Percentiles rank a stretch among this genome's conserved stretches.
Conservation (phyloP, 2,888 invertebrate genomes). For the Harmothoe impar region DNA sequence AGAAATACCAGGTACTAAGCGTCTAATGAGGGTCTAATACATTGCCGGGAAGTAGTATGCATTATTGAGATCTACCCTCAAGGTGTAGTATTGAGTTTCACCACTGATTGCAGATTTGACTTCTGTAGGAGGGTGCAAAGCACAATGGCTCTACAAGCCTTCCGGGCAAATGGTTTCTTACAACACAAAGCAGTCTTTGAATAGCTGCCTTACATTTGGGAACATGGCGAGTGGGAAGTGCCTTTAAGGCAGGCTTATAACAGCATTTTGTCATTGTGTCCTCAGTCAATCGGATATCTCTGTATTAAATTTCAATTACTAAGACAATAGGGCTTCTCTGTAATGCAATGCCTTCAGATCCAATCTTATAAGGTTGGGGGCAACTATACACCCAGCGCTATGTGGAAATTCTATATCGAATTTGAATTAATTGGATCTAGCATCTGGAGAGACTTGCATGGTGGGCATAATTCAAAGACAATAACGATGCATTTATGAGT, state of each 20-base stretch:
- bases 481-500: no score
- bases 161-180: conserved; percentile 6
- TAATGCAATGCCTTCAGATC: neutral
- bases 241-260: no score
- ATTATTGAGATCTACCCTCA: neutral
- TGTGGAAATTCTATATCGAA: no score
- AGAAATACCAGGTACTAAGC: conserved; percentile 9
- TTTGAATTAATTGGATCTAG: no score
- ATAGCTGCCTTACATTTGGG: neutral
- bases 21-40: neutral
- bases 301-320: neutral
- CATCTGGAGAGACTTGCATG: no score
- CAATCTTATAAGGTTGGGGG: no score
- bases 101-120: conserved; percentile 14
- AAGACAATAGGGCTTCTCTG: neutral
- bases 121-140: neutral
- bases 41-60: neutral
- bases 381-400: no score
- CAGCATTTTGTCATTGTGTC: neutral
- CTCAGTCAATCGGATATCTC: neutral
- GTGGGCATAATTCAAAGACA: no score
- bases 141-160: neutral
- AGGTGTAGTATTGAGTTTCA: conserved; percentile 5
- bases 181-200: neutral
- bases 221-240: no score